A percentile compares a stretch with the other conserved stretches of the same genome.
phyloP scores from a whole-genome alignment of 1,140 invertebrate genomes.

The Ruditapes philippinarum region DNA sequence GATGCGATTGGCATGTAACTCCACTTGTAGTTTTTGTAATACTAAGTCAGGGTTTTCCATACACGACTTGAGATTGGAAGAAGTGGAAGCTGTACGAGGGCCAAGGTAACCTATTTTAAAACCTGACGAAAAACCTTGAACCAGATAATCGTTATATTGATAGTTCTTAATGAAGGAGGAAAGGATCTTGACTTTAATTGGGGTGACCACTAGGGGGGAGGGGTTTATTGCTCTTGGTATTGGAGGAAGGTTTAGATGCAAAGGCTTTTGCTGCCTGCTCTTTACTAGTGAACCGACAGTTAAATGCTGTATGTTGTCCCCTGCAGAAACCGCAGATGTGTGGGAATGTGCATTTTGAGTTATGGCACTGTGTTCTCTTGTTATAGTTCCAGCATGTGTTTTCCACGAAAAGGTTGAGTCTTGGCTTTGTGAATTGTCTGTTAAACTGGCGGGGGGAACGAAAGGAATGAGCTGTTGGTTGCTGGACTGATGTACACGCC shows the following conservation, averaged over 20 bases:
- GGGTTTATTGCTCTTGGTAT: background rate
- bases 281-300: background rate
- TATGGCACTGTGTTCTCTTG: background rate
- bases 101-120: background rate
- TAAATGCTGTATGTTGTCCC: background rate
- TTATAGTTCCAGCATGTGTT: background rate
- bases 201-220: background rate
- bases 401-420: background rate
- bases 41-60: background rate
- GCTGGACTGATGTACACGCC: background rate
- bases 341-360: background rate
- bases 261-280: background rate
- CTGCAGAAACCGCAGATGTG: background rate
- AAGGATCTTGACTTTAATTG: background rate
- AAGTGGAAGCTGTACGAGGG: background rate
- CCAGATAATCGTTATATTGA: no score
- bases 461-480: background rate
- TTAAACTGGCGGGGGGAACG: background rate
- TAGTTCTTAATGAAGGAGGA: background rate
- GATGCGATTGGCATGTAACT: background rate
- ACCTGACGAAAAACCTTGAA: background rate
- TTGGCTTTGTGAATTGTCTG: background rate
- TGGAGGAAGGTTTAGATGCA: background rate
- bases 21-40: conserved; percentile 2
- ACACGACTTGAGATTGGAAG: conserved; percentile 8